Base-by-base conservation (phyloP, 2,888 invertebrate species). In the Xanthorhoe spadicearia region DNA sequence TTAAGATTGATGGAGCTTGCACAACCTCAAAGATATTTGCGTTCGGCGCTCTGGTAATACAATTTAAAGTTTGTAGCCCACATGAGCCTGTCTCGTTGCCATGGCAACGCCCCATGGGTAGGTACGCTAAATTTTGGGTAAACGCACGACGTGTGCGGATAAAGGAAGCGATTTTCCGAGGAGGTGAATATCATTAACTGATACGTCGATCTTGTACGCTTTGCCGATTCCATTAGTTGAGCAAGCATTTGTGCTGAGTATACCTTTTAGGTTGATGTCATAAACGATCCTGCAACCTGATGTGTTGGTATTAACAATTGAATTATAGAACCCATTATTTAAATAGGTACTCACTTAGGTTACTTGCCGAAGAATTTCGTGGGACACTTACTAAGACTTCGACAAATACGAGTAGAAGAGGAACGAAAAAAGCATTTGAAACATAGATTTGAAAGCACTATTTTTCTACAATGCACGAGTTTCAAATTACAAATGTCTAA, bases 21-120 rank as follows among this genome's bases (percentile, higher is more conserved):
- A 78, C 77, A 73, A 77, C 77, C 79, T 78, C 75, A 77, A 80
- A 86, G 84, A 86, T 84, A 87, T 89, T 86, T 87, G 82, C 83
- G 83, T 86, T 85, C 78, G 77, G 81, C 78, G 81, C 83, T 78
- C 75, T 83, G 84, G 86, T 88, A 92, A 92, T 90, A 88, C 90
- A 92, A 92, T 92, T 93, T 92, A 92, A 92, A 92, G 90, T 91
- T 88, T 85, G 82, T 82, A 86, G 84, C 87, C 87, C 92, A 92
- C 89, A 91, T 90, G 90, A 90, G 90, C 86, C 89, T 89, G 71
- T 80, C 86, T 84, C 79, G 92, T 93, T 84, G 82, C 84, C 81
- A 92, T 90, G 72, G 93, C 84, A 92, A 93, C 92, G 77, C 92
- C 93, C 93, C 86, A 78, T 74, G 82, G 78, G 60, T 67, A 67